Evolutionary conservation across 1,140 invertebrate species (phyloP).

Genomic region (Paraescarpia echinospica): DNA sequence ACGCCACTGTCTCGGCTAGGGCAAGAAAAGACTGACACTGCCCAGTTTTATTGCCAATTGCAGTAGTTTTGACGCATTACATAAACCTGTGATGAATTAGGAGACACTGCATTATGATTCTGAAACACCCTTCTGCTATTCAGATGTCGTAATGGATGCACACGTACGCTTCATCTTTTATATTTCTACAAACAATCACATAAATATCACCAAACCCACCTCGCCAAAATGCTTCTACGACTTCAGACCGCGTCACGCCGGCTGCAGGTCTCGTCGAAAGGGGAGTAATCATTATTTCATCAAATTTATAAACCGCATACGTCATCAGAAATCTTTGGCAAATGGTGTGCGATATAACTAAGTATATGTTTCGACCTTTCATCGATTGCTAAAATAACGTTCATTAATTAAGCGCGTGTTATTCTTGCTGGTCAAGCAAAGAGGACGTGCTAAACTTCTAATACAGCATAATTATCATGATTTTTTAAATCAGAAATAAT

Average conservation of each 20-base stretch:
- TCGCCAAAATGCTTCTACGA: background rate
- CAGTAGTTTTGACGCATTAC: background rate
- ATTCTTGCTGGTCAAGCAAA: too few species aligned
- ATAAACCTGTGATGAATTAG: background rate
- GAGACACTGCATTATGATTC: background rate
- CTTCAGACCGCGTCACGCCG: background rate
- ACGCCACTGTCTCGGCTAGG: background rate
- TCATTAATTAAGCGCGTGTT: too few species aligned
- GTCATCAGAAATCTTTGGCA: background rate
- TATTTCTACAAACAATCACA: background rate
- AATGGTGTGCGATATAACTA: background rate
- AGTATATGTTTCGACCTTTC: background rate
- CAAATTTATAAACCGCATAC: background rate
- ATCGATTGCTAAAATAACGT: background rate
- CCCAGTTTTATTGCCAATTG: background rate
- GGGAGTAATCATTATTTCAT: background rate
- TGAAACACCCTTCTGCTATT: background rate
- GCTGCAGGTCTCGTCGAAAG: background rate
- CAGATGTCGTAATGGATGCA: background rate
- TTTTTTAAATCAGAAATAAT: too few species aligned
- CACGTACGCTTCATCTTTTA: background rate
- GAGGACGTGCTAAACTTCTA: too few species aligned
- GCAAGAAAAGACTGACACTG: background rate
- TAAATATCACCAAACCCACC: background rate
- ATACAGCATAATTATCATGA: too few species aligned